Percentiles rank a stretch among this genome's conserved stretches.
phyloP scores from a whole-genome alignment of 2,113 vertebrate species.

The Maylandia zebra region DNA sequence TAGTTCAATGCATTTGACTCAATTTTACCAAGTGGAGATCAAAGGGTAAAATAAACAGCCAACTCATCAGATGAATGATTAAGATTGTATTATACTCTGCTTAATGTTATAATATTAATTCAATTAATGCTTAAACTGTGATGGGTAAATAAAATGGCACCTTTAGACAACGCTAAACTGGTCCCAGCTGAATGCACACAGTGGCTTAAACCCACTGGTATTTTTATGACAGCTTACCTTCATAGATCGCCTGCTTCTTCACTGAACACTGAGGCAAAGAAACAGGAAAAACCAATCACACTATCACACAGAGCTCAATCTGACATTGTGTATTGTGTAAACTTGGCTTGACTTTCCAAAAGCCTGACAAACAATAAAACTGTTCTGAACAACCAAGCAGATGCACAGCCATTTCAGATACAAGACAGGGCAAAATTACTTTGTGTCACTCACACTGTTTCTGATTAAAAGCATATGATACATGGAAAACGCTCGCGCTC shows the following conservation, averaged over 20 bases:
- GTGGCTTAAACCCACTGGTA: background rate
- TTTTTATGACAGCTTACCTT: background rate
- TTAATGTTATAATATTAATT: background rate
- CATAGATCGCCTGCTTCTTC: background rate
- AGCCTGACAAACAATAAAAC: conserved; percentile 2
- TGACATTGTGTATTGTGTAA: background rate
- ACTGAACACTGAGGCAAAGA: background rate
- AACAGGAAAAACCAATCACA: background rate
- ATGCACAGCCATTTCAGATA: background rate
- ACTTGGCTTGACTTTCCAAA: background rate
- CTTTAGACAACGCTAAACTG: background rate
- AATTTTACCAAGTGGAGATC: background rate
- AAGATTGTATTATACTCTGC: background rate
- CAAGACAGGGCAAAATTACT: background rate
- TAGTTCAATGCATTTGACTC: background rate
- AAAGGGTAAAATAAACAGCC: background rate
- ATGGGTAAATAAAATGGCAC: background rate
- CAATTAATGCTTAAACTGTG: background rate
- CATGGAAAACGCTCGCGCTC: background rate
- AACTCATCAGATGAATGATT: background rate
- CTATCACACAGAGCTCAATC: background rate
- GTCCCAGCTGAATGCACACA: background rate
- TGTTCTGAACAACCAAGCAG: background rate
- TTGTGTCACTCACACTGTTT: background rate
- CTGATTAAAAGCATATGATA: conserved; percentile 4